Conservation (phyloP, 2,113 vertebrate genomes). For the Pelodiscus sinensis region DNA sequence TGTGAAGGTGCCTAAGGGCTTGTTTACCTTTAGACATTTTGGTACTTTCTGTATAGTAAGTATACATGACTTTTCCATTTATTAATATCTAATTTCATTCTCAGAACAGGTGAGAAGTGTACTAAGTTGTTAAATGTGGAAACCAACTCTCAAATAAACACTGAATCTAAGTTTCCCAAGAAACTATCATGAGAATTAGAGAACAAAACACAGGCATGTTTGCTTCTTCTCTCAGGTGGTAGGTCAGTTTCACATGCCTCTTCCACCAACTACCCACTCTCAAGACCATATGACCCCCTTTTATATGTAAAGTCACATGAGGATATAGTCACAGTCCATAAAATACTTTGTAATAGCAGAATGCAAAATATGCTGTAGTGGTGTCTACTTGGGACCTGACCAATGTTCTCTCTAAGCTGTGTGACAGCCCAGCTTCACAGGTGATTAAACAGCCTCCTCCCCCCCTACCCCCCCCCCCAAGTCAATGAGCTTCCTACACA, state of each 20-base stretch:
- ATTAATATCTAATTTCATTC: neutral
- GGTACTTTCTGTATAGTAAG: neutral
- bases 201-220: fast-evolving
- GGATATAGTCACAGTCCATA: neutral
- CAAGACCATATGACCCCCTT: neutral
- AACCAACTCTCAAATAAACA: neutral
- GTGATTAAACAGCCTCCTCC: too few species aligned
- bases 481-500: too few species aligned
- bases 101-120: neutral
- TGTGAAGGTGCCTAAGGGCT: slow-evolving; percentile 12
- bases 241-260: neutral
- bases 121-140: neutral
- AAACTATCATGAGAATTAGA: neutral
- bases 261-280: neutral
- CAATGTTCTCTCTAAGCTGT: too few species aligned
- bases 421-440: too few species aligned
- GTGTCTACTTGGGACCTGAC: neutral
- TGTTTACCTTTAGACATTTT: neutral
- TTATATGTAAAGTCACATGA: neutral
- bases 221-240: neutral
- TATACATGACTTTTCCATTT: neutral
- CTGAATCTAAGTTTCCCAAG: neutral
- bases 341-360: neutral
- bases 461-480: too few species aligned
- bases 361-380: neutral